Conservation (phyloP, 1,140 invertebrate species). For the Drosophila pseudoobscura region DNA sequence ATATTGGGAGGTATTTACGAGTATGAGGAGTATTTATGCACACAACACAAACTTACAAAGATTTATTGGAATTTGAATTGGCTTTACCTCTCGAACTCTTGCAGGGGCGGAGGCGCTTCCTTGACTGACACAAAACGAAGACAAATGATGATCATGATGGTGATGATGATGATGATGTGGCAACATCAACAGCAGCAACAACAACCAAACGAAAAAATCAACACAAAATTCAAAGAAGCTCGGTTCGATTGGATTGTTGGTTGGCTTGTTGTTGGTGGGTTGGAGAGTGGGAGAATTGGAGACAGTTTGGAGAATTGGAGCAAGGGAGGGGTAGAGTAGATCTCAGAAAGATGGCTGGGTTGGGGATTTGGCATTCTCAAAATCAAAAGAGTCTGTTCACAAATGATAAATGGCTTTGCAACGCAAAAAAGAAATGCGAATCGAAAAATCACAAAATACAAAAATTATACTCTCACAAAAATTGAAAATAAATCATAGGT, state of each 20-base stretch:
- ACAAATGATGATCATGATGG: slow-evolving; percentile 63
- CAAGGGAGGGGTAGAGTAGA: slow-evolving; percentile 8
- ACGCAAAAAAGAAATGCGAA: slow-evolving; percentile 53
- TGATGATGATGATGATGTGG: slow-evolving; percentile 54
- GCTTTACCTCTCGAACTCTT: slow-evolving; percentile 71
- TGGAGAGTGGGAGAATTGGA: neutral
- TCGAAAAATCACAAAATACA: slow-evolving; percentile 47
- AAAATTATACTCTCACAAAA: slow-evolving; percentile 51
- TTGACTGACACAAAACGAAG: slow-evolving; percentile 77
- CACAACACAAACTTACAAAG: slow-evolving; percentile 72
- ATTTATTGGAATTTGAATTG: slow-evolving; percentile 76
- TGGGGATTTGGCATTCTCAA: slow-evolving; percentile 35
- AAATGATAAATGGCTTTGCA: slow-evolving; percentile 55
- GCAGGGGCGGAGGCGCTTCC: slow-evolving; percentile 53
- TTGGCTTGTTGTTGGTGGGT: slow-evolving; percentile 12
- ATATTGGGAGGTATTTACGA: slow-evolving; percentile 30
- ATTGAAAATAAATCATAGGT: slow-evolving; percentile 55
- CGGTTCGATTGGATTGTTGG: slow-evolving; percentile 40
- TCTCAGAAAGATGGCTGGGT: slow-evolving; percentile 35
- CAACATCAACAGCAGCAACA: slow-evolving; percentile 61
- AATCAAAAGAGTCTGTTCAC: slow-evolving; percentile 47
- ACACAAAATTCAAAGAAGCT: slow-evolving; percentile 72
- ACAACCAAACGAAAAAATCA: slow-evolving; percentile 57
- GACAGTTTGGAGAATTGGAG: slow-evolving; percentile 5
- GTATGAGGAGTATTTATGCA: slow-evolving; percentile 47